These are phyloP conservation scores for Uromys caudimaculatus DNA, from an alignment of 2,797 vertebrate genomes.

Conservation along the genomic window DNA sequence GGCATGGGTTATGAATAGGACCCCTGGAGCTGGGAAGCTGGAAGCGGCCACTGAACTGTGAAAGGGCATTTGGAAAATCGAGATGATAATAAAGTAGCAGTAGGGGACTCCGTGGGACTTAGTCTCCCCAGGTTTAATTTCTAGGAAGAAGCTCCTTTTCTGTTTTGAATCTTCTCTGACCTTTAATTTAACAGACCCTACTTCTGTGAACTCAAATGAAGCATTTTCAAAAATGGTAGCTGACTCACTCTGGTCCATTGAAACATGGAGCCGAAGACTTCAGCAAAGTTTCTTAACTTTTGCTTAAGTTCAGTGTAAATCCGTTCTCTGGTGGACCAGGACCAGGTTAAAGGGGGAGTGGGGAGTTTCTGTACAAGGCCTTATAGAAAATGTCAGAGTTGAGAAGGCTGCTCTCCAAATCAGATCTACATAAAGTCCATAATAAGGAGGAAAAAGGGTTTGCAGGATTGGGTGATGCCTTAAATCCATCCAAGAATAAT, in stretches of 20 bases:
- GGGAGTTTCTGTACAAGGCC: neutral
- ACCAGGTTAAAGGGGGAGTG: neutral
- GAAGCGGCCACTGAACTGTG: neutral
- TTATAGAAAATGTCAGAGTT: neutral
- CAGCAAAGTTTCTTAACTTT: neutral
- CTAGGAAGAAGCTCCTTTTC: neutral
- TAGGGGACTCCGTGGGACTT: neutral
- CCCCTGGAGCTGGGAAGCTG: neutral
- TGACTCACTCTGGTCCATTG: neutral
- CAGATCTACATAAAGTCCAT: neutral
- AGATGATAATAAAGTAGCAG: neutral
- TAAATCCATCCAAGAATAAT: neutral
- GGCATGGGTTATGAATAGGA: neutral
- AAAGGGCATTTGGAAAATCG: slow-evolving; percentile 7
- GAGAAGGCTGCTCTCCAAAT: slow-evolving; percentile 15
- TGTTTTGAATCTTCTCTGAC: neutral
- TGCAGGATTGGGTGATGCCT: neutral
- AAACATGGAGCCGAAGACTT: slow-evolving; percentile 34
- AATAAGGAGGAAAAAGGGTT: neutral
- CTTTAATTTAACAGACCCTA: slow-evolving; percentile 19
- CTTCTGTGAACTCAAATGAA: slow-evolving; percentile 38
- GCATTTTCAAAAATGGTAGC: neutral
- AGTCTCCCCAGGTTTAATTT: neutral
- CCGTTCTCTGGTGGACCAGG: neutral
- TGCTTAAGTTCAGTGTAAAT: neutral